Percentiles rank a stretch among this genome's conserved stretches.
phyloP scores from a whole-genome alignment of 2,888 invertebrate species.

The Xylota sylvarum region DNA sequence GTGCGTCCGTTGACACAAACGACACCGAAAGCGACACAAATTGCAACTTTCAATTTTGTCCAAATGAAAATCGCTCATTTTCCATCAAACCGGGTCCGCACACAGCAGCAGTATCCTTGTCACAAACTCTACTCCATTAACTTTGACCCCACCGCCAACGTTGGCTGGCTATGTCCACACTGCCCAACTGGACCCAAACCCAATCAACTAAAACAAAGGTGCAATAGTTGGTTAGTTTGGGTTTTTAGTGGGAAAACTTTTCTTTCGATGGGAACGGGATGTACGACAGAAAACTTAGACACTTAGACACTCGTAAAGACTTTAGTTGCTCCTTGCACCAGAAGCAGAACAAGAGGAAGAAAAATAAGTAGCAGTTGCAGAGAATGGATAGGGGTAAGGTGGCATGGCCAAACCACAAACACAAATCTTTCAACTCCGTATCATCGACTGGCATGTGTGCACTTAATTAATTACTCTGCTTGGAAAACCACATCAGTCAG shows the following conservation, averaged over 20 bases:
- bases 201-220: constrained; percentile 63
- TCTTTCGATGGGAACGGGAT: not conserved
- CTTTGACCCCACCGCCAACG: constrained; percentile 28
- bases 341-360: too few species aligned
- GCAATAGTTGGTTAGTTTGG: constrained; percentile 45
- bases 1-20: constrained; percentile 37
- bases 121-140: constrained; percentile 39
- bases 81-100: not conserved
- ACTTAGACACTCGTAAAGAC: constrained; percentile 36
- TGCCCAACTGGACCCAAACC: constrained; percentile 42
- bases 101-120: not conserved
- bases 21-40: constrained; percentile 43
- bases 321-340: not conserved
- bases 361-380: not conserved
- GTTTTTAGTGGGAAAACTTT: constrained; percentile 55
- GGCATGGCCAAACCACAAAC: constrained; percentile 29
- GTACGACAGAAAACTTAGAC: constrained; percentile 38
- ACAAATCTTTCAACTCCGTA: constrained; percentile 59
- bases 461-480: constrained; percentile 65
- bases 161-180: constrained; percentile 20
- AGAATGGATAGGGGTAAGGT: too few species aligned
- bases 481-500: constrained; percentile 47
- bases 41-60: constrained; percentile 51
- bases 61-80: constrained; percentile 50
- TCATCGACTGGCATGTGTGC: constrained; percentile 65